Evolutionary conservation across 2,113 vertebrate species (phyloP), one percentile per base, ranked within the genome.

Genomic region (Petrocephalus zakoni): DNA sequence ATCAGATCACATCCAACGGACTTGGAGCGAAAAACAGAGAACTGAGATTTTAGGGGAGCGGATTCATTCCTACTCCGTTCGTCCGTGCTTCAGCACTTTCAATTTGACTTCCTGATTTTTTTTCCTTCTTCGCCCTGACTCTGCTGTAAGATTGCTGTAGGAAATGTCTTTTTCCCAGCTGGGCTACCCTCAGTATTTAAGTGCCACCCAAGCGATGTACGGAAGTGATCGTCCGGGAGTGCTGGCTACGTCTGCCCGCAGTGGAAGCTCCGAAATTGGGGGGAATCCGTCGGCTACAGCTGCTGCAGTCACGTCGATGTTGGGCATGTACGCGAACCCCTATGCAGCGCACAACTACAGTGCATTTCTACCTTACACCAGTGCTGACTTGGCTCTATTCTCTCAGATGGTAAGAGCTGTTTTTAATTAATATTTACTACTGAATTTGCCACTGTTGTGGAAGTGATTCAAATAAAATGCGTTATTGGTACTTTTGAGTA

Each of bases 141-240:
- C 91, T 92, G 91, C 86, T 88, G 89, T 56, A 90, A 92, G 92
- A 92, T 92, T 81, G 90, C 93, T 89, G 87, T 91, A 92, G 96
- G 96, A 96, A 93, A 99, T 98, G 97, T 97, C 97, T 96, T 98
- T 98, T 94, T 97, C 97, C 91, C 97, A 99, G 96, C 95, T 99
- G 93, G 97, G 97, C 91, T 98, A 98, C 94, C 97, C 97, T 94
- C 97, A 98, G 95, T 98, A 99, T 92, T 94, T 98, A 90, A 96
- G 96, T 94, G 97, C 97, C 93, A 97, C 97, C 93, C 97, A 97
- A 92, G 97, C 97, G 91, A 97, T 97, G 92, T 98, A 98, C 90
- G 97, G 97, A 91, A 94, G 96, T 90, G 97, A 98, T 21, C 96
- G 97, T 90, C 96, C 96, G 85, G 97, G 96, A 86, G 96, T 97